Base-by-base conservation (phyloP, 2,888 invertebrate genomes). In the Yponomeuta sedellus region DNA sequence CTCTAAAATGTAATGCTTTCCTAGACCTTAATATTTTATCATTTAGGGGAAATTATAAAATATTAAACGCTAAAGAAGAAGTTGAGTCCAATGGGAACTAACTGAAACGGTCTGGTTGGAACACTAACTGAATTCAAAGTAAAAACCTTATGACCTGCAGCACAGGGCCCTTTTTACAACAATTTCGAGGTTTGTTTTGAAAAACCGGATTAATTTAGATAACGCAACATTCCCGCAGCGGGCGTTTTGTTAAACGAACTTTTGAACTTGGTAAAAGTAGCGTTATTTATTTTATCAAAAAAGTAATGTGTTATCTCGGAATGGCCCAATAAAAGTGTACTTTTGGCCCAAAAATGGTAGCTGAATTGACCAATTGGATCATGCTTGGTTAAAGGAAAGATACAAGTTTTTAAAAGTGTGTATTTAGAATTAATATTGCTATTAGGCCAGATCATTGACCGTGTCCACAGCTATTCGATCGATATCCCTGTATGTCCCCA, bases 171-270 rank as follows among this genome's bases (percentile, higher is more conserved):
- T 11, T 61, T 61, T 61, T 61, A 28, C 28, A 16, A 25, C 34
- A 0, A n/a, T 8, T 16, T 16, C 44, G 4, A 44, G 5, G 12
- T 3, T 52, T 52, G 44, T 16, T 52, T 52, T 52, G 44, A 52
- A 52, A 63, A 63, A 63, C 63, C 19, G 12, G 63, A 40, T 63
- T 63, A 40, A 63, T 63, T 63, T 63, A 63, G 63, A 63, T 63
- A 63, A 63, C 40, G 63, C n/a, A 20, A 63, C 22, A 16, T 63
- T 22, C 22, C 10, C 22, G 1, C 25, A n/a, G 39, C 20, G 11
- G 19, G 63, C 44, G 44, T 63, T 59, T 63, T 44, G 63, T 63
- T 22, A 40, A 44, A 44, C 44, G 63, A 63, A 63, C 44, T 40
- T 20, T 44, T 63, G 63, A 63, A 63, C 44, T 63, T 22, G 4